Conservation (phyloP, 2,113 vertebrate species). For the Phalacrocorax carbo region DNA sequence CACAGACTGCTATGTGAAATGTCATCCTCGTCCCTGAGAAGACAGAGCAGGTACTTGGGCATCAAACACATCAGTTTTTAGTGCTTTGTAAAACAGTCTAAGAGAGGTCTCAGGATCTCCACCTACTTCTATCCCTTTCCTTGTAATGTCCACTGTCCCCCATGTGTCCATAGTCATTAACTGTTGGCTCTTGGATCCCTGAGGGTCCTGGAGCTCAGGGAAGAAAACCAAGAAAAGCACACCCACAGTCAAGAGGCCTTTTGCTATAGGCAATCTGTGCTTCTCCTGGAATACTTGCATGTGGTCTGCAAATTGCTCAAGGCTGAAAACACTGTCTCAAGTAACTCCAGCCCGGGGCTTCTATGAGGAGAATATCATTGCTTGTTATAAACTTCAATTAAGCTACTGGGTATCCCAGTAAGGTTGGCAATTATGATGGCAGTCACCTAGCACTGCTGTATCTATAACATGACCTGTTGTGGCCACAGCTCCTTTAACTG, state of each 20-base stretch:
- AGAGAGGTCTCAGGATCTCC: rapidly evolving
- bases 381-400: neutral
- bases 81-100: neutral
- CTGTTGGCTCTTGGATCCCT: neutral
- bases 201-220: neutral
- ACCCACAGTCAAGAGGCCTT: neutral
- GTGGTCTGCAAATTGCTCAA: neutral
- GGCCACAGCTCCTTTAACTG: neutral
- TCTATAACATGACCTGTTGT: neutral
- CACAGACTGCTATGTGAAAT: neutral
- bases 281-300: neutral
- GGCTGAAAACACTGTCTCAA: neutral
- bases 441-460: neutral
- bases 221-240: neutral
- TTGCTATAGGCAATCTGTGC: neutral
- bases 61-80: neutral
- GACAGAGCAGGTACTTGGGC: neutral
- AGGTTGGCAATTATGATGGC: neutral
- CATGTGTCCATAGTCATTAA: neutral
- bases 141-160: neutral
- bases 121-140: neutral
- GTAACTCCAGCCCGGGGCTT: neutral
- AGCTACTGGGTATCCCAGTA: neutral
- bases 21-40: neutral
- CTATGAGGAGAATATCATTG: neutral